Conservation (phyloP, 2,888 invertebrate species). For the Notodonta dromedarius region DNA sequence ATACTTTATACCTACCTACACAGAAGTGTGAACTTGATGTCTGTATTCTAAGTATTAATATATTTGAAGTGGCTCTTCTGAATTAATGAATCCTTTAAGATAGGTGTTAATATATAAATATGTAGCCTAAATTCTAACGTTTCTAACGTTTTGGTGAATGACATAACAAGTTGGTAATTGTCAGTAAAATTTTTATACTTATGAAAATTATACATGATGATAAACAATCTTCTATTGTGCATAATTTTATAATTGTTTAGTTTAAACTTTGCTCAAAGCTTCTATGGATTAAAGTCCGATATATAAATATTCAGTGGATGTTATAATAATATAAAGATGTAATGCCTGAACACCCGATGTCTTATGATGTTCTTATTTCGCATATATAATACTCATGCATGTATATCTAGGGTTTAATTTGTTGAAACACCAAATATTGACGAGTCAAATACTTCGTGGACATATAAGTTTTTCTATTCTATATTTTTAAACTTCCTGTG, state of each 20-base stretch:
- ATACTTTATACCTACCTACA: slow-evolving; percentile 2
- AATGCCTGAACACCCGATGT: slow-evolving; percentile 39
- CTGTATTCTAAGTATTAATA: slow-evolving; percentile 29
- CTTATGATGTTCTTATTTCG: slow-evolving; percentile 41
- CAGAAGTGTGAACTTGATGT: slow-evolving; percentile 25
- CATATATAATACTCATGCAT: slow-evolving; percentile 65
- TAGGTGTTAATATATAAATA: slow-evolving; percentile 57
- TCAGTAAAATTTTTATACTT: slow-evolving; percentile 71
- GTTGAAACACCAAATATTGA: slow-evolving; percentile 71
- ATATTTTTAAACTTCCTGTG: slow-evolving; percentile 81
- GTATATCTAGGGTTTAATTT: slow-evolving; percentile 64
- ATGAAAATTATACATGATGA: slow-evolving; percentile 56
- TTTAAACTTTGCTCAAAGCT: slow-evolving; percentile 72
- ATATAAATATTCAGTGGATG: slow-evolving; percentile 40
- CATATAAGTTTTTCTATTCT: slow-evolving; percentile 79
- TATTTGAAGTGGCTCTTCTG: slow-evolving; percentile 48
- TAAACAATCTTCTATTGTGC: slow-evolving; percentile 41
- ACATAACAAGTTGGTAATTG: slow-evolving; percentile 53
- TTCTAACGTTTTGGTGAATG: slow-evolving; percentile 55
- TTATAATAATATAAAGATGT: slow-evolving; percentile 27
- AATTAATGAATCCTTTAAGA: slow-evolving; percentile 48
- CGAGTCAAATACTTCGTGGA: slow-evolving; percentile 62
- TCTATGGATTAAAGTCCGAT: slow-evolving; percentile 41
- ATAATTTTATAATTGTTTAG: slow-evolving; percentile 44
- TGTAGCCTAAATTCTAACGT: slow-evolving; percentile 64